Base-by-base conservation (phyloP, 2,797 vertebrate species). In the Pitangus sulphuratus region DNA sequence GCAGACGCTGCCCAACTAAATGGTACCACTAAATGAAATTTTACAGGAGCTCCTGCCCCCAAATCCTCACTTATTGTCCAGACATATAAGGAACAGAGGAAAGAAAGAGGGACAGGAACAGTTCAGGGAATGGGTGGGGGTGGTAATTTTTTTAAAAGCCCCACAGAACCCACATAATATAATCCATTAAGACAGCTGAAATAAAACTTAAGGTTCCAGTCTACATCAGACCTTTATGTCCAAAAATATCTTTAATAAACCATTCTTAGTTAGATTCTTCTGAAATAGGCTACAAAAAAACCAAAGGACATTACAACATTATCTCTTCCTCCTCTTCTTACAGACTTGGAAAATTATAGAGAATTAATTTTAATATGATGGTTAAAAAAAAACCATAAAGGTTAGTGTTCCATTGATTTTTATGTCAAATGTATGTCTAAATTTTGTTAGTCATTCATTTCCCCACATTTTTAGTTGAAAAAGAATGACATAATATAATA, bases 61-160 rank as follows among this genome's bases (percentile, higher is more conserved):
- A 31, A 79, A 3, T 24, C 47, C 37, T 56, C 65, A 6, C 2
- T 56, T 74, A 26, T 40, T 75, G 7, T 60, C 26, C 44, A 83
- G 20, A 62, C 11, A 30, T 5, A 8, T 15, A 66, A 77, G 45
- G 20, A 20, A 44, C 15, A 53, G 24, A 60, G 14, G 10, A 48
- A 68, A 82, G 24, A 19, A 69, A 14, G 6, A 31, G 9, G 4
- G 4, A 62, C 4, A 54, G 13, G 9, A n/a, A 37, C 25, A 64
- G 30, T 35, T 9, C 4, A 66, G n/a, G 3, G 3, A 50, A 5
- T 5, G 21, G 6, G 13, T 30, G 25, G 3, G 7, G 37, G 4
- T 30, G 20, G n/a, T 45, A 56, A 7, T 12, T 62, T 37, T 83
- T 62, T 35, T 1, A 1, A 50, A 74, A 58, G 11, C 6, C 13